phyloP scores from a whole-genome alignment of 2,797 vertebrate genomes.

The Margarornis squamiger region DNA sequence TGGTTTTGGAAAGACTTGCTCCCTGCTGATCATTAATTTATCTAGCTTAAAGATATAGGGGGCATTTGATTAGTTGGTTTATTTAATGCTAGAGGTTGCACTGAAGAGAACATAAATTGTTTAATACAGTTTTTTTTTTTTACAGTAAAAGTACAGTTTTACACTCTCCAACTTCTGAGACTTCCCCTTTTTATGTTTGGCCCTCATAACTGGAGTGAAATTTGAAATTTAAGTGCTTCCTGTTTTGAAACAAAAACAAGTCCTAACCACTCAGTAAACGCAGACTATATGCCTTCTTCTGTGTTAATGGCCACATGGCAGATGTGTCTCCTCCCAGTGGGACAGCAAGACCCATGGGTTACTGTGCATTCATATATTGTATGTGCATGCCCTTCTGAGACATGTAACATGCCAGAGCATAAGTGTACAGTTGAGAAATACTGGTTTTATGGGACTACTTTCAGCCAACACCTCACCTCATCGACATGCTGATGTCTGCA shows the following conservation, averaged over 20 bases:
- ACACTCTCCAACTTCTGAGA: background rate
- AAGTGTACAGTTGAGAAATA: background rate
- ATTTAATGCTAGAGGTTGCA: background rate
- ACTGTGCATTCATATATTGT: background rate
- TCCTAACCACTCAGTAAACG: background rate
- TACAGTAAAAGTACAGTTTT: background rate
- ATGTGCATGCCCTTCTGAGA: background rate
- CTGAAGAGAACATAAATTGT: background rate
- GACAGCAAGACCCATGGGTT: background rate
- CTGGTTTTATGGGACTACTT: background rate
- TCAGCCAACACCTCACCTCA: background rate
- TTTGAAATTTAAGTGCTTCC: background rate
- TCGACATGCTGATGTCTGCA: accelerated
- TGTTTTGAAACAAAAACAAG: background rate
- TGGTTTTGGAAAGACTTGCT: background rate
- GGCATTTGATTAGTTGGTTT: background rate
- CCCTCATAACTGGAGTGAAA: background rate
- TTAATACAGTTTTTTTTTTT: too few relatives aligned
- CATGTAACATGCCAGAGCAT: background rate
- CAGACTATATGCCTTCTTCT: background rate
- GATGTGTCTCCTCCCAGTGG: background rate
- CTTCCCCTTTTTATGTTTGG: background rate
- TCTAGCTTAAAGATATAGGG: background rate
- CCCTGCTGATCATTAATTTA: background rate
- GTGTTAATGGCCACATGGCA: background rate